A percentile compares a stretch with the other conserved stretches of the same genome.
phyloP scores from a whole-genome alignment of 2,888 invertebrate genomes.

The Automeris io region DNA sequence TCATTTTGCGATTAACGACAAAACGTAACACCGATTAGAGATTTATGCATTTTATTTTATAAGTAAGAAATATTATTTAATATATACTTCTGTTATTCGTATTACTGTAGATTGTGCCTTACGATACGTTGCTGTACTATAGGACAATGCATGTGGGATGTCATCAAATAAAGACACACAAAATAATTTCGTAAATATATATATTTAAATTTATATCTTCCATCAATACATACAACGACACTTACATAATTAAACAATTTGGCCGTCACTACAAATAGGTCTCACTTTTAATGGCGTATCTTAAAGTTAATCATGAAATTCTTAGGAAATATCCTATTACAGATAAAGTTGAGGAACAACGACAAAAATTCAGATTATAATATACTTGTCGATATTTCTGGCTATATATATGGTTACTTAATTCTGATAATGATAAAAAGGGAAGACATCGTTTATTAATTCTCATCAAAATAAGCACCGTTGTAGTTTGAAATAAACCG shows the following conservation, averaged over 20 bases:
- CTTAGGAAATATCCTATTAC: conserved; percentile 4
- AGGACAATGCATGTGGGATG: not conserved
- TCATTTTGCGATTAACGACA: too few relatives aligned
- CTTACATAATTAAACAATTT: conserved; percentile 62
- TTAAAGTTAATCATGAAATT: conserved; percentile 19
- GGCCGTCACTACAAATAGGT: conserved; percentile 54
- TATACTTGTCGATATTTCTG: not conserved
- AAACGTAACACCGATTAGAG: too few relatives aligned
- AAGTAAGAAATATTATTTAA: too few relatives aligned
- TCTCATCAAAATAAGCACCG: conserved; percentile 42
- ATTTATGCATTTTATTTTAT: too few relatives aligned
- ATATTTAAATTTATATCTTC: conserved; percentile 78
- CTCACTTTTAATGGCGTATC: conserved; percentile 56
- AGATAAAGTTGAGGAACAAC: conserved; percentile 13
- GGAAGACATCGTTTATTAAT: conserved; percentile 59
- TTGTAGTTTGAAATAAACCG: conserved; percentile 36
- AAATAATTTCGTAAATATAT: conserved; percentile 74
- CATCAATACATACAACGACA: conserved; percentile 77
- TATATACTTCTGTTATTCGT: too few relatives aligned
- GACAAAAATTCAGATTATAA: conserved; percentile 11
- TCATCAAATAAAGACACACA: conserved; percentile 27
- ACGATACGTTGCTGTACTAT: not conserved
- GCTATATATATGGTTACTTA: conserved; percentile 1
- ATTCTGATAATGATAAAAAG: conserved; percentile 25
- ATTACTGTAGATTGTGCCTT: too few relatives aligned